These are phyloP conservation scores for Holcopasites calliopsidis DNA, from an alignment of 1,140 invertebrate species.

Conservation along the genomic window DNA sequence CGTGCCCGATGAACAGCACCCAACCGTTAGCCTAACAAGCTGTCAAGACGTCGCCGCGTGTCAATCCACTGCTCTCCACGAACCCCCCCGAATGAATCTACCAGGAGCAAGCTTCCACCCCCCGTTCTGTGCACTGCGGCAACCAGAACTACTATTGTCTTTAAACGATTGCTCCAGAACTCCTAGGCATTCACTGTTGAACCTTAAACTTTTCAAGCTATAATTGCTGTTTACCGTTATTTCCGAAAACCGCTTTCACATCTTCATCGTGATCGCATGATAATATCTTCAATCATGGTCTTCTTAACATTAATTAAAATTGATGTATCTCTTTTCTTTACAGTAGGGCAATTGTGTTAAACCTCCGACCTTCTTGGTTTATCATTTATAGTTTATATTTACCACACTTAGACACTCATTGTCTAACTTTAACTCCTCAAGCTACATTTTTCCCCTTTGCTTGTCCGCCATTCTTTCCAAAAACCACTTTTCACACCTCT, in stretches of 20 bases:
- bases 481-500: too few species aligned
- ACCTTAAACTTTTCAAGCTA: constrained; percentile 18
- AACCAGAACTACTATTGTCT: constrained; percentile 12
- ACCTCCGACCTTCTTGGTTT: background rate
- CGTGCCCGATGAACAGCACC: constrained; percentile 51
- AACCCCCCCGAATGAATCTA: constrained; percentile 59
- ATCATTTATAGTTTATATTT: too few species aligned
- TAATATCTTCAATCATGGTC: background rate
- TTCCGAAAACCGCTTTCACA: too few species aligned
- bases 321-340: too few species aligned
- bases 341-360: background rate
- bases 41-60: constrained; percentile 78
- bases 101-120: constrained; percentile 6
- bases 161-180: too few species aligned
- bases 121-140: background rate
- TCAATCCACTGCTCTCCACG: constrained; percentile 63
- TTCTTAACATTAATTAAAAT: background rate
- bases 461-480: background rate
- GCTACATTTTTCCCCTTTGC: background rate
- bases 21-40: constrained; percentile 75
- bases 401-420: too few species aligned
- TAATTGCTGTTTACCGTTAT: background rate
- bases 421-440: constrained; percentile 21
- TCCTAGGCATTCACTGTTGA: constrained; percentile 29
- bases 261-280: too few species aligned